Evolutionary conservation across 2,797 vertebrate genomes (phyloP).

Genomic region (Tauraco hartlaubi): DNA sequence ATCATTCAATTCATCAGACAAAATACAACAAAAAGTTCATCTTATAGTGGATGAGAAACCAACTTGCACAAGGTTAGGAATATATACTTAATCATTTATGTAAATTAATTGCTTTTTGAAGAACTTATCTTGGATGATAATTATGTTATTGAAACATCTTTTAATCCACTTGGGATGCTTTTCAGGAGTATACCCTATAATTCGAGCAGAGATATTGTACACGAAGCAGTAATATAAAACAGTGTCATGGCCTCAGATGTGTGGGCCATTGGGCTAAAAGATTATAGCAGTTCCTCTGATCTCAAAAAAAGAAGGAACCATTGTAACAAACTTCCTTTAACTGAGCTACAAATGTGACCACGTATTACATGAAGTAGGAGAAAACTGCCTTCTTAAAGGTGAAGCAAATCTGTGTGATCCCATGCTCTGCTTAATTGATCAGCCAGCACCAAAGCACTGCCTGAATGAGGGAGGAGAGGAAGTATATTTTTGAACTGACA

Average conservation of each 20-base stretch:
- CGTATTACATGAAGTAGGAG: not conserved
- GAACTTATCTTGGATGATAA: not conserved
- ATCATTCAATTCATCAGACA: not conserved
- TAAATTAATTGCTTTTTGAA: not conserved
- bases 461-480: conserved; percentile 30
- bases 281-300: not conserved
- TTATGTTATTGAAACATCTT: not conserved
- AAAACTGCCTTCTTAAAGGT: not conserved
- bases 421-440: not conserved
- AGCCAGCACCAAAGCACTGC: not conserved
- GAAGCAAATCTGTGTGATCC: not conserved
- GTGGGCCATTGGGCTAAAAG: not conserved
- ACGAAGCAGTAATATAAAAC: not conserved
- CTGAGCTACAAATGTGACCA: not conserved
- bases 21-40: not conserved
- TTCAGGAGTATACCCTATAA: not conserved
- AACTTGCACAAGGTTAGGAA: not conserved
- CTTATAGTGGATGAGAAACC: not conserved
- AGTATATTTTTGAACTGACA: conserved; percentile 53
- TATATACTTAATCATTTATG: not conserved
- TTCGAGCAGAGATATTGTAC: not conserved
- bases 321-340: not conserved
- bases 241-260: not conserved
- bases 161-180: not conserved
- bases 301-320: not conserved